Base-by-base conservation (phyloP, 1,140 invertebrate species). In the Gonioctena quinquepunctata region DNA sequence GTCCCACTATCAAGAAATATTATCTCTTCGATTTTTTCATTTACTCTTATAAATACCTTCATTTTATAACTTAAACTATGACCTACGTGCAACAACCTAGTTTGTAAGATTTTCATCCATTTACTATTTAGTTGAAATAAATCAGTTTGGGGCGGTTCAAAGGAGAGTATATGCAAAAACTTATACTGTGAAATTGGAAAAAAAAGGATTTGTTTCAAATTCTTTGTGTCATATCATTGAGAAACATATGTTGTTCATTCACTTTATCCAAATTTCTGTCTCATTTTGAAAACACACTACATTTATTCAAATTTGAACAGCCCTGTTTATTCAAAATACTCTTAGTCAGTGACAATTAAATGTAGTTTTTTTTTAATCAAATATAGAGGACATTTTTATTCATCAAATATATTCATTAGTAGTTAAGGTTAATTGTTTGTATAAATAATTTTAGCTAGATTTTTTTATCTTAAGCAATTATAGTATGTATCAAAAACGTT, bases 361-460 rank as follows among this genome's bases (percentile, higher is more conserved):
- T 79, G 73, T 78, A 79, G 76, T 72, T 79, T 80, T 80, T 76
- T 76, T 78, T 71, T 42, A 42, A 71, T 75, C 63, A 68, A 74
- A 72, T 78, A 78, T 79, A 80, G 66, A 71, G 75, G 76, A 79
- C 73, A 70, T 67, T 42, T 42, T 79, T 80, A 69, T 78, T 76
- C 73, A 74, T 72, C 63, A 74, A 72, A 71, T 79, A 78, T 80
- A 78, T 77, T 78, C 75, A 78, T 70, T 79, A 74, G 73, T 79
- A 80, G 77, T 81, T 79, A 77, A 75, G 76, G 69, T 74, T 77
- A 72, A 78, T 81, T 80, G 77, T 80, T 79, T 81, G 80, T 81
- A 81, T 81, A 81, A 81, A 81, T 78, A 81, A 77, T 79, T 81
- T 78, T 80, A 79, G 79, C 77, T 80, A 81, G 77, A 65, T 80